Conservation (phyloP, 2,113 vertebrate genomes). For the Electrona antarctica region DNA sequence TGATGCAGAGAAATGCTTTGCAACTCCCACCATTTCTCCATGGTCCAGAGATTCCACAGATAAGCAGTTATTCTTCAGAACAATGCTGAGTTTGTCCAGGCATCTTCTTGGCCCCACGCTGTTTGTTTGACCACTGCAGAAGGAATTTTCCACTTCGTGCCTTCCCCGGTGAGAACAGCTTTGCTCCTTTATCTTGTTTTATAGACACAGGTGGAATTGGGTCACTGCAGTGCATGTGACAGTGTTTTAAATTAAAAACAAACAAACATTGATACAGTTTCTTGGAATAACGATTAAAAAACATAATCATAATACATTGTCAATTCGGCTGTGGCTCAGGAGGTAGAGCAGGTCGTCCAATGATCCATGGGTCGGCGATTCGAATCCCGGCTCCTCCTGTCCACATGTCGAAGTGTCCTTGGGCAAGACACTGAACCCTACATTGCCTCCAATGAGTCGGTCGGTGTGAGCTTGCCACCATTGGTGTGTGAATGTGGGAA, state of each 20-base stretch:
- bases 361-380: too few relatives aligned
- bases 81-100: conserved; percentile 60
- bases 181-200: conserved; percentile 45
- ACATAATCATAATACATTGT: too few relatives aligned
- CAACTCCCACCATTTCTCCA: conserved; percentile 21
- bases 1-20: conserved; percentile 12
- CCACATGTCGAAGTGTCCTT: too few relatives aligned
- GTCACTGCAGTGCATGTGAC: conserved; percentile 46
- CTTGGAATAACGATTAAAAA: too few relatives aligned
- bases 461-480: too few relatives aligned
- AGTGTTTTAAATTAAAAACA: conserved; percentile 13
- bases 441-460: too few relatives aligned
- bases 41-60: conserved; percentile 47
- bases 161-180: conserved; percentile 44
- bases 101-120: conserved; percentile 38
- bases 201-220: conserved; percentile 63
- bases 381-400: too few relatives aligned
- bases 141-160: conserved; percentile 62
- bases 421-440: too few relatives aligned
- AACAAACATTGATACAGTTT: conserved; percentile 33
- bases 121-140: conserved; percentile 50
- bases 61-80: conserved; percentile 44
- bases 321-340: too few relatives aligned
- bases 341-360: too few relatives aligned
- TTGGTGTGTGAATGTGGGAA: too few relatives aligned